Evolutionary conservation across 1,140 invertebrate species (phyloP), one percentile per base, ranked within the genome.

Genomic region (Caenorhabditis inopinata): DNA sequence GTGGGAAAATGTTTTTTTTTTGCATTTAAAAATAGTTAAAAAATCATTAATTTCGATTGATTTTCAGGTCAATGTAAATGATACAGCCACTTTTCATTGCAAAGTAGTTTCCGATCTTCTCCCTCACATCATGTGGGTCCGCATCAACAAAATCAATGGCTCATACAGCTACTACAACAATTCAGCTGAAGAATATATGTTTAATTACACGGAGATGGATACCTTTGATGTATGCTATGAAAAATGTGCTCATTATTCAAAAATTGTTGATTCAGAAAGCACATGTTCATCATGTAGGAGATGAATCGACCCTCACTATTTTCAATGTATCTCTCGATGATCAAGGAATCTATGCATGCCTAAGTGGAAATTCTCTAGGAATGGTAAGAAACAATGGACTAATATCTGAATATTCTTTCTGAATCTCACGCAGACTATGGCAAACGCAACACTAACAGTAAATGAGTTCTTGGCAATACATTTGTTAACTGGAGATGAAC

Each of bases 61-160:
- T 49, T 38, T 74, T 38, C 35, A 79, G 78, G 78, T 89, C 16
- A 81, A 88, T 74, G 85, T 87, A 5, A 89, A 89, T 74, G 76
- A 74, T 18, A 88, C 86, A 2, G 87, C 85, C 7, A 84, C 85
- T 25, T 88, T 88, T 75, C 82, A 85, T 9, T 88, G 87, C 58
- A 84, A 88, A 76, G 86, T 89, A 6, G 74, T 87, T 25, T 88
- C 85, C 4, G 85, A 88, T 48, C 53, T 88, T 12, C 73, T 83
- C 16, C 87, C 87, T n/a, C 86, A 88, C 68, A 82, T 88, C 23
- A 83, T 88, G 51, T 88, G 87, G 87, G 83, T 87, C 29, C 83
- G 84, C 27, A 68, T 88, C 35, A 62, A 81, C 73, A 51, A 81
- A 79, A 73, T 68, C 49, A 79, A 82, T 76, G 35, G 83, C 80